Percentiles rank a stretch among this genome's conserved stretches.
phyloP scores from a whole-genome alignment of 2,797 vertebrate species.

The Pyrocephalus nanus region DNA sequence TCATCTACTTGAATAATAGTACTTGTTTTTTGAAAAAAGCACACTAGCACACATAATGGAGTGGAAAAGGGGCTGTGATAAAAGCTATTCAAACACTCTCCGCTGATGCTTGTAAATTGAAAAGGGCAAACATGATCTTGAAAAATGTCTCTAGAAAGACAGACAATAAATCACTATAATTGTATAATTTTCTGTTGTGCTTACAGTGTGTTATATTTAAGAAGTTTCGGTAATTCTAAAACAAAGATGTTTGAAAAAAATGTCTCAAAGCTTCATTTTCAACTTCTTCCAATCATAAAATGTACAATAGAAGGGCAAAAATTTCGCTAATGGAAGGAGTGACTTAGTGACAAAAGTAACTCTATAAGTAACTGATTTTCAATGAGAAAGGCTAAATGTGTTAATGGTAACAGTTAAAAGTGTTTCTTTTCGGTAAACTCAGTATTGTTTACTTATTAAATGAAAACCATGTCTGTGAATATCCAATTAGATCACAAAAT shows the following conservation, averaged over 20 bases:
- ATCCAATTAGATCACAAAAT: not conserved
- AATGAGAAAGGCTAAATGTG: not conserved
- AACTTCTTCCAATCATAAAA: not conserved
- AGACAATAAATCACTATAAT: not conserved
- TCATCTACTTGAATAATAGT: not conserved
- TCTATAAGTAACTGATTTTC: not conserved
- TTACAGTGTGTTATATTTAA: not conserved
- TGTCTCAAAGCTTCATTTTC: not conserved
- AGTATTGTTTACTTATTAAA: conserved; percentile 2
- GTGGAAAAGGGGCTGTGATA: not conserved
- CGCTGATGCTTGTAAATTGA: not conserved
- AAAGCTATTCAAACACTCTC: conserved; percentile 14
- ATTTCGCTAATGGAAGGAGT: not conserved
- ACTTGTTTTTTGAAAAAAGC: not conserved
- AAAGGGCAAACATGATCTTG: not conserved
- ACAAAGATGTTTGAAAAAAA: not conserved
- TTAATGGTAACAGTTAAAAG: not conserved
- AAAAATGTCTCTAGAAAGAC: conserved; percentile 2
- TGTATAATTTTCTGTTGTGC: not conserved
- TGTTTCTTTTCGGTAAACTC: not conserved
- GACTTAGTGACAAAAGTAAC: not conserved
- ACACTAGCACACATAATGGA: not conserved
- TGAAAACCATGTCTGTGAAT: conserved; percentile 25
- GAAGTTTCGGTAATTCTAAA: not conserved
- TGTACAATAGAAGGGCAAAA: not conserved